Conservation (phyloP, 1,140 invertebrate genomes). For the Monochamus saltuarius region DNA sequence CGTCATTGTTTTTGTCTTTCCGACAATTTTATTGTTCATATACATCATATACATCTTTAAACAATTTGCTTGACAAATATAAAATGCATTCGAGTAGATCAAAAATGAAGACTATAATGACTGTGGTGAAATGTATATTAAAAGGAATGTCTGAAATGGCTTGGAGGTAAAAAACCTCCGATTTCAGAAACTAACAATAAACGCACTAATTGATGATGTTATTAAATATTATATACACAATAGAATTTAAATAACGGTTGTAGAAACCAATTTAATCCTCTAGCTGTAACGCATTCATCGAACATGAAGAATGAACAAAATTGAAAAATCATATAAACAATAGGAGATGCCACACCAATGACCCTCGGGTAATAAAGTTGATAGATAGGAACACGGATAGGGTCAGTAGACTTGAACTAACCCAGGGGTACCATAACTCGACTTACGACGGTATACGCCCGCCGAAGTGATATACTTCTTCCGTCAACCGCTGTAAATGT, state of each 20-base stretch:
- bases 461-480: slow-evolving; percentile 48
- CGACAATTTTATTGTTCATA: no score
- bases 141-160: no score
- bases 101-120: no score
- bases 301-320: slow-evolving; percentile 33
- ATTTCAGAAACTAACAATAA: no score
- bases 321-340: slow-evolving; percentile 44
- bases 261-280: slow-evolving; percentile 24
- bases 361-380: slow-evolving; percentile 40
- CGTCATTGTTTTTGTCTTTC: no score
- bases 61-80: no score
- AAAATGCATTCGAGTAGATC: no score
- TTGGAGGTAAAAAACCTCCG: no score
- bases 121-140: no score
- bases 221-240: slow-evolving; percentile 21
- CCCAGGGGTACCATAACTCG: slow-evolving; percentile 47
- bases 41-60: no score
- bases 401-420: slow-evolving; percentile 37
- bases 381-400: slow-evolving; percentile 44
- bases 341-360: slow-evolving; percentile 44
- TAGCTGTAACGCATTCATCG: slow-evolving; percentile 31
- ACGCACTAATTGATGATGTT: slow-evolving; percentile 16
- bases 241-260: slow-evolving; percentile 22
- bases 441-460: slow-evolving; percentile 34
- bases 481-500: slow-evolving; percentile 50